A percentile compares a stretch with the other conserved stretches of the same genome.
Evolutionary conservation across 2,888 invertebrate species (phyloP).

Genomic region (Pecten maximus): DNA sequence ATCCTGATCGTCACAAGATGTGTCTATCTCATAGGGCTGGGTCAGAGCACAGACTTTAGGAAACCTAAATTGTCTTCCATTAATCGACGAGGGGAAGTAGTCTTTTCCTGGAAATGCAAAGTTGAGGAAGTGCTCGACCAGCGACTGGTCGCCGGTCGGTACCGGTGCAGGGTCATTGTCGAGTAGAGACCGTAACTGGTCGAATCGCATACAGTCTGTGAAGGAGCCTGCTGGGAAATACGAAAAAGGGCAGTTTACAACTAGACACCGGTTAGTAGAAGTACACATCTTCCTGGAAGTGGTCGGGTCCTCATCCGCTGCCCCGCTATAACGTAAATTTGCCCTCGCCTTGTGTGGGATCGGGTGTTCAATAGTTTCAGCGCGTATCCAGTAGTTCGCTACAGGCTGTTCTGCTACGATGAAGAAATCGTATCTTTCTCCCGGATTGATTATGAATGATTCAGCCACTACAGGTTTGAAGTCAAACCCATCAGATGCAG

Average conservation of each 20-base stretch:
- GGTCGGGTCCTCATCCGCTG: conserved; percentile 56
- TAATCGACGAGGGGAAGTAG: conserved; percentile 66
- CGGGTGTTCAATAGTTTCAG: conserved; percentile 61
- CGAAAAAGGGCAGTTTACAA: conserved; percentile 69
- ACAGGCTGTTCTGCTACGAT: conserved; percentile 63
- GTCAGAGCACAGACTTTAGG: conserved; percentile 66
- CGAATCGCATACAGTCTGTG: conserved; percentile 57
- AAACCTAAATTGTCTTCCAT: conserved; percentile 64
- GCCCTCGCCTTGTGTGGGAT: conserved; percentile 59
- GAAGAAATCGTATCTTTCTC: conserved; percentile 73
- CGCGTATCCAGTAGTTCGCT: conserved; percentile 73
- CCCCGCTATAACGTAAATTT: conserved; percentile 64
- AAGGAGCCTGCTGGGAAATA: conserved; percentile 57
- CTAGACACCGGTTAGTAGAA: conserved; percentile 54
- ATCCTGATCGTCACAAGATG: conserved; percentile 60
- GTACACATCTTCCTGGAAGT: conserved; percentile 56
- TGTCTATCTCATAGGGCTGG: conserved; percentile 65
- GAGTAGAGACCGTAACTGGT: conserved; percentile 56
- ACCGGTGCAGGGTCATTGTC: conserved; percentile 58
- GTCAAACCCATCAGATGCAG: conserved; percentile 72
- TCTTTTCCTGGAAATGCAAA: conserved; percentile 74
- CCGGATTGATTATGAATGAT: conserved; percentile 67
- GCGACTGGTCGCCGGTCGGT: conserved; percentile 48
- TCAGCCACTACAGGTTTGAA: conserved; percentile 64
- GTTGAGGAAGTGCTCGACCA: conserved; percentile 73